Conservation (phyloP, 35 echinoderm and acorn worm species). For the Holothuria glaberrima region DNA sequence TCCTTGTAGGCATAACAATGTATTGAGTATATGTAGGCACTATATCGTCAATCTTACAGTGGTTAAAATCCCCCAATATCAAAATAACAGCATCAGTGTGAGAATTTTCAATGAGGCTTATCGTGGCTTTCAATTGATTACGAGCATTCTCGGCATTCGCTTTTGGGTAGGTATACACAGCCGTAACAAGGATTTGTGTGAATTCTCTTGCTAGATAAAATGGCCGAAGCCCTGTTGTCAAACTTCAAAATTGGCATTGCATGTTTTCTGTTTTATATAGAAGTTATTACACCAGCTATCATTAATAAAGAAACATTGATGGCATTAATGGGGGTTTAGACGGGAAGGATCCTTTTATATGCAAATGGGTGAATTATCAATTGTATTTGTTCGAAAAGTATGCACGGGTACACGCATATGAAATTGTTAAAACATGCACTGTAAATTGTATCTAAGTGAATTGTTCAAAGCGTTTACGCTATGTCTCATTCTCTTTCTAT, state of each 20-base stretch:
- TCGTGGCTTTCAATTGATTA: background rate
- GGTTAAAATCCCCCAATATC: background rate
- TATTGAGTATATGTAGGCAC: constrained; percentile 3
- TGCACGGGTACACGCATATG: no score
- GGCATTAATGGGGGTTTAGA: no score
- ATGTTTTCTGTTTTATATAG: background rate
- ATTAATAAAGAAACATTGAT: no score
- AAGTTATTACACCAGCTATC: constrained; percentile 49
- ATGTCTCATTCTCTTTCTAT: background rate
- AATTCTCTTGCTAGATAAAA: constrained; percentile 61
- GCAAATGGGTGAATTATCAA: no score
- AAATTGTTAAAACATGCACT: no score
- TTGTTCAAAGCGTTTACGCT: background rate
- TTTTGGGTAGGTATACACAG: constrained; percentile 50
- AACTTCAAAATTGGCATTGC: constrained; percentile 36
- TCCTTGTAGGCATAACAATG: background rate
- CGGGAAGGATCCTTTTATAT: no score
- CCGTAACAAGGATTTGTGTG: constrained; percentile 40
- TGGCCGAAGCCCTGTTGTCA: no score
- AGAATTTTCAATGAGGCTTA: no score
- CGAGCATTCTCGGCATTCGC: no score
- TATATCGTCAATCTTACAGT: background rate
- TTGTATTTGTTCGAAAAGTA: no score
- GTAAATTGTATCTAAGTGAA: no score
- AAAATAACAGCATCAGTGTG: background rate